Evolutionary conservation across 2,888 invertebrate genomes (phyloP), one percentile per base, ranked within the genome.

Genomic region (Lycocerus yunnanus): DNA sequence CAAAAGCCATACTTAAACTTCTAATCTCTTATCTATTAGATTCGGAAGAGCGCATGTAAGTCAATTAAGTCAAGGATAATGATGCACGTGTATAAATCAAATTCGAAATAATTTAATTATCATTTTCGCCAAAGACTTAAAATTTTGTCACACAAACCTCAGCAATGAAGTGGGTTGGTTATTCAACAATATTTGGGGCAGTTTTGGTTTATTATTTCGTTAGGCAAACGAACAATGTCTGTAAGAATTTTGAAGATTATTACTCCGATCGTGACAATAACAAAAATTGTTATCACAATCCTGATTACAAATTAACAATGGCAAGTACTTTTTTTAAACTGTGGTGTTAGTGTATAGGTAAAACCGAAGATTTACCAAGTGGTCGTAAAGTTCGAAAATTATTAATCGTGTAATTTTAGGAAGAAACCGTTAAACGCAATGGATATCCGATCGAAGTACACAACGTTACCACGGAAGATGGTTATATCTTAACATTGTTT

Each of bases 271-370:
- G 75, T 5, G 81, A 82, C 68, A 81, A 82, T 68, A 87, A 85
- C 76, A 79, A 84, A 58, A 85, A 83, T 61, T 87, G 86, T 78
- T 86, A 85, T 83, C 86, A 85, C 73, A 84, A 86, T 79, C 79
- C 84, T 15, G 82, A 84, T 14, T 85, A 84, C 15, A 84, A 84
- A 66, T 80, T 79, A 71, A 80, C 82, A 76, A 83, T 83, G 63
- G 86, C 85, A 82, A 83, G 85, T 85, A 77, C 58, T 24, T 73
- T 69, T 68, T 27, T 18, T 20, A 60, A 63, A 18, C 13, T 43
- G 43, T n/a, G 6, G 10, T 4, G 13, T 4, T n/a, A 5, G 27
- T 43, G 27, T n/a, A 3, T 21, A 9, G 21, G 21, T 21, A 21
- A 21, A 21, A 21, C 21, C 21, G 21, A 9, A 1, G 5, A 43